Evolutionary conservation across 2,888 invertebrate genomes (phyloP).

Genomic region (Xestia sexstrigata): DNA sequence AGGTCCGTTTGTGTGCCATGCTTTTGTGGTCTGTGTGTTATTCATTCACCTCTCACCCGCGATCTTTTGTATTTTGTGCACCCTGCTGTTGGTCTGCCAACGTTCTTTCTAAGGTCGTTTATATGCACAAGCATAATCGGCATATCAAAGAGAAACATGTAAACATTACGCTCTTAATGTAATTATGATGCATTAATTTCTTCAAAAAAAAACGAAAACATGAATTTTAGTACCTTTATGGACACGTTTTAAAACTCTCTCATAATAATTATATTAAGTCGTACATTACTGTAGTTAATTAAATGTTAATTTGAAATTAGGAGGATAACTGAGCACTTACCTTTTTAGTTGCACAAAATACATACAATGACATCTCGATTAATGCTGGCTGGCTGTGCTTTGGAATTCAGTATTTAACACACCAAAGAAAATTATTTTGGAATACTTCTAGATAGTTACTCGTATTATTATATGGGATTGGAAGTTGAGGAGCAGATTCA

Average conservation of each 20-base stretch:
- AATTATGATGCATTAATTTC: conserved; percentile 43
- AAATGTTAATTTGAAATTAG: conserved; percentile 7
- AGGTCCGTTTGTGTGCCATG: no score
- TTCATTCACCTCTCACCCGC: neutral
- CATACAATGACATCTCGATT: neutral
- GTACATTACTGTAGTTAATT: conserved; percentile 19
- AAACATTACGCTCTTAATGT: neutral
- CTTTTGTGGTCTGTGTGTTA: neutral
- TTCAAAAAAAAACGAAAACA: conserved; percentile 17
- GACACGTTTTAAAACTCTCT: conserved; percentile 38
- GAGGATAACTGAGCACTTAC: neutral
- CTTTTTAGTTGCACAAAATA: neutral
- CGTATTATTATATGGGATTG: neutral
- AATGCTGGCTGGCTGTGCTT: no score
- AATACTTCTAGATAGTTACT: no score
- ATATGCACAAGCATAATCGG: neutral
- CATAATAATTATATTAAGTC: conserved; percentile 21
- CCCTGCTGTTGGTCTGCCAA: neutral
- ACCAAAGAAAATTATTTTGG: no score
- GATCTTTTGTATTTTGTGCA: no score
- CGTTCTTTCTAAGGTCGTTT: neutral
- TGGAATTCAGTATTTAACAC: neutral
- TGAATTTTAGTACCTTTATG: conserved; percentile 9
- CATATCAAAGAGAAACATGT: conserved; percentile 27
- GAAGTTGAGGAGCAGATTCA: neutral